These are phyloP conservation scores for Sphaerophoria rueppellii DNA, from an alignment of 2,888 invertebrate species.

Conservation along the genomic window DNA sequence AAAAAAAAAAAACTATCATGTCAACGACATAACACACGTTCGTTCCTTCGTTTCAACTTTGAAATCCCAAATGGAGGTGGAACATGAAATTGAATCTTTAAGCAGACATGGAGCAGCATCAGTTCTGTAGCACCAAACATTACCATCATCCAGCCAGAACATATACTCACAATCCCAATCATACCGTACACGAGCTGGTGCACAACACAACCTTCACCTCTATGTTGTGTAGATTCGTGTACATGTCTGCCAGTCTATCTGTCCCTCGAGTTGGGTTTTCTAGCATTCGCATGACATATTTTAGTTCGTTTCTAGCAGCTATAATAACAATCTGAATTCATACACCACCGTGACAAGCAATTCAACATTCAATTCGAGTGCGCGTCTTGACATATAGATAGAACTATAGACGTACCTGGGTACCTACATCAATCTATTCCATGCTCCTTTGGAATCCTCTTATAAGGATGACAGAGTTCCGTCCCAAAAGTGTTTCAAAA, in stretches of 20 bases:
- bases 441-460: slow-evolving; percentile 27
- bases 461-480: slow-evolving; percentile 51
- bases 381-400: slow-evolving; percentile 32
- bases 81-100: slow-evolving; percentile 61
- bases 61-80: slow-evolving; percentile 60
- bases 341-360: slow-evolving; percentile 46
- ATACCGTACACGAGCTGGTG: neutral
- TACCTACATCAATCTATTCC: slow-evolving; percentile 10
- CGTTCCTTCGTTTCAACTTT: slow-evolving; percentile 44
- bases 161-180: neutral
- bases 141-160: neutral
- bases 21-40: slow-evolving; percentile 68
- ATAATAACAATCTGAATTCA: slow-evolving; percentile 38
- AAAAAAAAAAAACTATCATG: slow-evolving; percentile 58
- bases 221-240: slow-evolving; percentile 1
- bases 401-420: neutral
- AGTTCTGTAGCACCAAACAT: slow-evolving; percentile 7
- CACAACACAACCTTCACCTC: slow-evolving; percentile 40
- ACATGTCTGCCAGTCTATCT: slow-evolving; percentile 19
- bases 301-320: slow-evolving; percentile 17
- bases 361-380: slow-evolving; percentile 39
- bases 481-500: slow-evolving; percentile 38
- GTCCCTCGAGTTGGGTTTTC: neutral
- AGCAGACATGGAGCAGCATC: slow-evolving; percentile 37
- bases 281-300: slow-evolving; percentile 17